Evolutionary conservation across 2,113 vertebrate genomes (phyloP), one percentile per base, ranked within the genome.

Genomic region (Sialia sialis): DNA sequence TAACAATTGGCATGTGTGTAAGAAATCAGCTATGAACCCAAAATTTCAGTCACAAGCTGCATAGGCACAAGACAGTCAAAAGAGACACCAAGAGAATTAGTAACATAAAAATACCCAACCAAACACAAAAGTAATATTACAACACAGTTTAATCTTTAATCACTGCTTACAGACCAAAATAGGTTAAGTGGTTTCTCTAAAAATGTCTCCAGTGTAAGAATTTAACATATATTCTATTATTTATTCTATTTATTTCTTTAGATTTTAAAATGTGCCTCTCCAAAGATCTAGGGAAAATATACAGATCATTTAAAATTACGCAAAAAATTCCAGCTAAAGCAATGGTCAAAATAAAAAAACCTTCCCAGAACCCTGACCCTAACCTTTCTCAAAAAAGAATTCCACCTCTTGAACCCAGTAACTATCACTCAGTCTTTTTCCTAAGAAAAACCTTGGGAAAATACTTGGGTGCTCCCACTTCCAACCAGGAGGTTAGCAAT

Each of bases 391-490:
- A 95, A 84, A 77, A 94, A 95, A 91, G 87, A 96, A 87, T 95
- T 79, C 59, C 84, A 96, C 94, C 94, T 94, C 91, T 91, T 94
- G 91, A 96, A 95, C 90, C 51, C 60, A 77, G 85, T 43, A 82
- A 88, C 90, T 70, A 77, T 90, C 79, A 84, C 7, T 69, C 63
- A 94, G 63, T 51, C 82, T 66, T 51, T 62, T 87, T 79, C 78
- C 38, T 90, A 87, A 95, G 78, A 85, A 91, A 94, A 95, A 59
- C 8, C 94, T 95, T 93, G 91, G 94, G 94, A 95, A 96, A 96
- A 94, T 93, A 94, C 38, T 82, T 89, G 51, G 84, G 21, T 34
- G 76, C 81, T 93, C 90, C 93, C 74, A 69, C 16, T 83, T 91
- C 54, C 38, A 84, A 73, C 26, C 22, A 82, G 63, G 32, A 89